Evolutionary conservation across 2,113 vertebrate species (phyloP), one percentile per base, ranked within the genome.

Genomic region (Sclerurus mexicanus): DNA sequence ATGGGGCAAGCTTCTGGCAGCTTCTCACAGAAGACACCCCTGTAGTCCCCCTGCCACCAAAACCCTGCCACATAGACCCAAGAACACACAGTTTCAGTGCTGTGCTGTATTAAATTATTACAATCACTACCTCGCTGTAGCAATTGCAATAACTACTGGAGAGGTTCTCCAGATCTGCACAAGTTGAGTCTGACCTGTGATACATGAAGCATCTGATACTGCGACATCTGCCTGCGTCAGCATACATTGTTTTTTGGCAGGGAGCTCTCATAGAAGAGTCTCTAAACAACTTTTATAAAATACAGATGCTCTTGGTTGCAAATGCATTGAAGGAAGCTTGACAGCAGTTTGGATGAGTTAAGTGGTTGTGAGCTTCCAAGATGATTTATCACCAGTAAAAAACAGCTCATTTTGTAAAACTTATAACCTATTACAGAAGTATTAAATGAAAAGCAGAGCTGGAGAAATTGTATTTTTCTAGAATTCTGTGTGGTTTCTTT

Each of bases 271-370:
- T 0, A 44, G 44, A 87, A 72, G 25, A 44, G 35, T 55, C 69
- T 89, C 81, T 85, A 92, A 95, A 89, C 80, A 96, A 49, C 56
- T 44, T 82, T 59, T 93, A 62, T 68, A 73, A 86, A 76, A 78
- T 50, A 75, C 27, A 91, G 58, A 91, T 73, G 58, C 58, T 92
- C 42, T 58, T 55, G 22, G 37, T 31, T 81, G 68, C 64, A 81
- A 73, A 69, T 64, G 47, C n/a, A 59, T 49, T 68, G 73, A 53
- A 85, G 31, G 80, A 89, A 90, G 19, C 44, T 89, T 93, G 94
- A 92, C 21, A 85, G 69, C 14, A 2, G 42, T 62, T 85, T 73
- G 71, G 78, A 50, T 89, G 60, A 50, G 78, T 83, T 91, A 80
- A 95, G 83, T 88, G 50, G 50, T 72, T 89, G 39, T 59, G 88